phyloP scores from a whole-genome alignment of 2,888 invertebrate genomes.

The Luffia ferchaultella region DNA sequence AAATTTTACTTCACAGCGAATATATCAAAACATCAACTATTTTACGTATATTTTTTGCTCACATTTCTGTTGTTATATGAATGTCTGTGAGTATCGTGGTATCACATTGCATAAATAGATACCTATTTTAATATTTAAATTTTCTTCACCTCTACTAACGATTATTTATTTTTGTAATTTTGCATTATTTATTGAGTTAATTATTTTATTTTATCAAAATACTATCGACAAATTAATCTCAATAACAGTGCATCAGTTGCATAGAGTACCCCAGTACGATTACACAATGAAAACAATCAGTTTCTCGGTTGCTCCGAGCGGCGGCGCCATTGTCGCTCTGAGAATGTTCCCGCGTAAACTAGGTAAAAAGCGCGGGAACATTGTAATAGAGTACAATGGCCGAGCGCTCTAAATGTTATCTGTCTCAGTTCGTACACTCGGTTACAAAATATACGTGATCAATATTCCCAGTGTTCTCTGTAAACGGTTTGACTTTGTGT shows the following conservation, averaged over 20 bases:
- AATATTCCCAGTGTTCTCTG: slow-evolving; percentile 39
- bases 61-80: too few species aligned
- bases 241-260: slow-evolving; percentile 55
- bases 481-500: not conserved
- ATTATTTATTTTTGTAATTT: too few species aligned
- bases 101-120: too few species aligned
- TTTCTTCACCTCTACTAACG: too few species aligned
- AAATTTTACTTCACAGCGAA: too few species aligned
- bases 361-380: slow-evolving; percentile 62
- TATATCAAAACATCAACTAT: too few species aligned
- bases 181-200: too few species aligned
- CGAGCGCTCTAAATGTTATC: slow-evolving; percentile 60
- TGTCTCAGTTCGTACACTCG: slow-evolving; percentile 22
- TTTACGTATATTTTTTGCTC: too few species aligned
- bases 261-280: slow-evolving; percentile 35
- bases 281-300: slow-evolving; percentile 56
- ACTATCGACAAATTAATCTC: too few species aligned
- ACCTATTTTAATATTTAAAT: too few species aligned
- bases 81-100: too few species aligned
- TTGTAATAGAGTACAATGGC: slow-evolving; percentile 48
- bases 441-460: slow-evolving; percentile 47
- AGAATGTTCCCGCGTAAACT: slow-evolving; percentile 60
- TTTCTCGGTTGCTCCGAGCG: slow-evolving; percentile 44
- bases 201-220: too few species aligned
- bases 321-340: slow-evolving; percentile 52